These are phyloP conservation scores for Spongilla lacustris DNA, from an alignment of 37 sponge, comb jelly and placozoan species.

Conservation along the genomic window DNA sequence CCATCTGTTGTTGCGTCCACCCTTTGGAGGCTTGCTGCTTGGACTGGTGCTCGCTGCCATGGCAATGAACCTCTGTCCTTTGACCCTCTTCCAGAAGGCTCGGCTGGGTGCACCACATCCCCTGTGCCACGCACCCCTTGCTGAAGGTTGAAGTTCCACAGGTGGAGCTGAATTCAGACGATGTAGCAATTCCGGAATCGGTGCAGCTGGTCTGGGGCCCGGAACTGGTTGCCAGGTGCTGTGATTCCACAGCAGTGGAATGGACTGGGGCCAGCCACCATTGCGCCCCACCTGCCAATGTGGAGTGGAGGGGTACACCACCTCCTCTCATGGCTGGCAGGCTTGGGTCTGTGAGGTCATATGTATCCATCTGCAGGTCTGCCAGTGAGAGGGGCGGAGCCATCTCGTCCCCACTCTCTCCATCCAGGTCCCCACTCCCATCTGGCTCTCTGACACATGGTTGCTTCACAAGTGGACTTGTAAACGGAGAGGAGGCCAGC, in stretches of 20 bases:
- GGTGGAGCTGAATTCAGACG: background rate
- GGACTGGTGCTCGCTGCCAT: background rate
- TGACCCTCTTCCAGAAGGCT: background rate
- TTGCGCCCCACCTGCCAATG: background rate
- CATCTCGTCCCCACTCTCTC: background rate
- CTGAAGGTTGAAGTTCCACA: background rate
- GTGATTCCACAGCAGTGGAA: background rate
- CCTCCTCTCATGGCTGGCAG: background rate
- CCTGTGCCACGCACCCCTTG: background rate
- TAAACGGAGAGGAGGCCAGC: conserved; percentile 41
- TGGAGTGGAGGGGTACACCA: conserved; percentile 44
- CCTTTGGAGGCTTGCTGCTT: background rate
- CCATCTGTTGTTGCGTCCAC: background rate
- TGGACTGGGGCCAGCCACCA: conserved; percentile 4
- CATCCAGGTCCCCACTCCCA: background rate
- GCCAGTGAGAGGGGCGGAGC: conserved; percentile 38
- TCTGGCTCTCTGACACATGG: conserved; percentile 11
- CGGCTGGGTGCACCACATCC: background rate
- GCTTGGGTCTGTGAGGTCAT: conserved; percentile 48
- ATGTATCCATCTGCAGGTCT: conserved; percentile 34
- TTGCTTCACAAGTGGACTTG: conserved; percentile 49
- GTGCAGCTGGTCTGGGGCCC: conserved; percentile 8
- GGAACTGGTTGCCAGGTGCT: conserved; percentile 4
- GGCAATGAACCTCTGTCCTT: background rate
- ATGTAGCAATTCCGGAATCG: conserved; percentile 45